Conservation (phyloP, 2,113 vertebrate species). For the Oreochromis tanganicae region DNA sequence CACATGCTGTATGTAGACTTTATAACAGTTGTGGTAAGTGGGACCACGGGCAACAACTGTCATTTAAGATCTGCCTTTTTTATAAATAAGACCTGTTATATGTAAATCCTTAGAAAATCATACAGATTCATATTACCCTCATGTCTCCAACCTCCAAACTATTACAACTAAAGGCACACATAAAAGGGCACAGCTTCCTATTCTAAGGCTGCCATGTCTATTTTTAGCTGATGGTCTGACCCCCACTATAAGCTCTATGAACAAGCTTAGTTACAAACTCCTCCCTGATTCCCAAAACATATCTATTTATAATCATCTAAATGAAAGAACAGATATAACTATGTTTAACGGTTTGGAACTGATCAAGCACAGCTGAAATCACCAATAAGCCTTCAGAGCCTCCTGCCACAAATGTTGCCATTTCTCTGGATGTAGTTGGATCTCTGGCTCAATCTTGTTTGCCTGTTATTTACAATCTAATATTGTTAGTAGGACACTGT, state of each 20-base stretch:
- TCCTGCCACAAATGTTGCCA: constrained; percentile 26
- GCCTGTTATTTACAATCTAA: background rate
- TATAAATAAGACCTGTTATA: background rate
- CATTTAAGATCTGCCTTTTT: background rate
- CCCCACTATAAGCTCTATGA: constrained; percentile 44
- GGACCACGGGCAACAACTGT: background rate
- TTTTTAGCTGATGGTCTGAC: constrained; percentile 61
- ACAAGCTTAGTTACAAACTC: constrained; percentile 49
- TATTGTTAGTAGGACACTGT: background rate
- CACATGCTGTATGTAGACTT: constrained; percentile 42
- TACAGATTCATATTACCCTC: constrained; percentile 15
- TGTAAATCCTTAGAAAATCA: constrained; percentile 27
- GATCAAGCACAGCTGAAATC: constrained; percentile 41
- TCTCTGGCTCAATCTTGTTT: background rate
- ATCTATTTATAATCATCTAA: constrained; percentile 56
- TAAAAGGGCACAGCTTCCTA: constrained; percentile 64
- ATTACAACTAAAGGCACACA: constrained; percentile 24
- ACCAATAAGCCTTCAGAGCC: constrained; percentile 13
- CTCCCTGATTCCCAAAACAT: constrained; percentile 28
- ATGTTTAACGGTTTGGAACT: constrained; percentile 26
- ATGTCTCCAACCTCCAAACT: constrained; percentile 1
- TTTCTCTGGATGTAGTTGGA: background rate
- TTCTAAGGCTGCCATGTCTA: constrained; percentile 48
- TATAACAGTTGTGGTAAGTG: constrained; percentile 40
- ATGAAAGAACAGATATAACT: constrained; percentile 20